These are phyloP conservation scores for Drosophila testacea DNA, from an alignment of 2,888 invertebrate species.

Conservation along the genomic window DNA sequence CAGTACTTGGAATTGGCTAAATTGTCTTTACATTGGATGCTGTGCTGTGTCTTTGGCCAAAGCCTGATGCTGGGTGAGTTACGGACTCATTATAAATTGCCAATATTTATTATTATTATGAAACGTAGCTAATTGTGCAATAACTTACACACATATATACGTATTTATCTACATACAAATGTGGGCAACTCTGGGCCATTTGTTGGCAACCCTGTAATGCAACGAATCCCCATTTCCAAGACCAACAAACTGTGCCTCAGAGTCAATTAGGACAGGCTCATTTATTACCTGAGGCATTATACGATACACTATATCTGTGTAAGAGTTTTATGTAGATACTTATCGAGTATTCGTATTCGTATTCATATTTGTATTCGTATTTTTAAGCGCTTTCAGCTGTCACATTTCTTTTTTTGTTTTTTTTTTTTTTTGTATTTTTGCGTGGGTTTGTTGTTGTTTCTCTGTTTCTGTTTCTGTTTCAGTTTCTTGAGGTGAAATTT, in stretches of 20 bases:
- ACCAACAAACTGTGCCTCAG: slow-evolving; percentile 32
- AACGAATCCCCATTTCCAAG: slow-evolving; percentile 24
- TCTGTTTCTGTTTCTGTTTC: slow-evolving; percentile 38
- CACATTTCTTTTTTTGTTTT: slow-evolving; percentile 54
- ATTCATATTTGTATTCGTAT: slow-evolving; percentile 26
- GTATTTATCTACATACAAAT: background rate
- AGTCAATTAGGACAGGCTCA: slow-evolving; percentile 51
- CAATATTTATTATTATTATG: slow-evolving; percentile 71
- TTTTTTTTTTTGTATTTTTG: slow-evolving; percentile 40
- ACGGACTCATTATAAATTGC: slow-evolving; percentile 59
- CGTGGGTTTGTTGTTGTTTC: slow-evolving; percentile 38
- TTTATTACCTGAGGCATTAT: slow-evolving; percentile 30
- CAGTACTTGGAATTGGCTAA: slow-evolving; percentile 29
- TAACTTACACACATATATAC: slow-evolving; percentile 8
- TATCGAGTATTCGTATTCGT: slow-evolving; percentile 28
- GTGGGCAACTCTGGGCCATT: background rate
- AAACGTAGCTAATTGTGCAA: slow-evolving; percentile 66
- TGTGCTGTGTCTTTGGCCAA: slow-evolving; percentile 6
- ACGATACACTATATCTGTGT: slow-evolving; percentile 1
- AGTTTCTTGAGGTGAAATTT: slow-evolving; percentile 71
- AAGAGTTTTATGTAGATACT: slow-evolving; percentile 5
- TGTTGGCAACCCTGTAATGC: slow-evolving; percentile 31
- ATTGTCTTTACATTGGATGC: slow-evolving; percentile 16
- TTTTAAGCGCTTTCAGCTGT: slow-evolving; percentile 67
- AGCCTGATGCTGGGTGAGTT: slow-evolving; percentile 13